Evolutionary conservation across 2,888 invertebrate species (phyloP).

Genomic region (Lasioglossum lativentre): DNA sequence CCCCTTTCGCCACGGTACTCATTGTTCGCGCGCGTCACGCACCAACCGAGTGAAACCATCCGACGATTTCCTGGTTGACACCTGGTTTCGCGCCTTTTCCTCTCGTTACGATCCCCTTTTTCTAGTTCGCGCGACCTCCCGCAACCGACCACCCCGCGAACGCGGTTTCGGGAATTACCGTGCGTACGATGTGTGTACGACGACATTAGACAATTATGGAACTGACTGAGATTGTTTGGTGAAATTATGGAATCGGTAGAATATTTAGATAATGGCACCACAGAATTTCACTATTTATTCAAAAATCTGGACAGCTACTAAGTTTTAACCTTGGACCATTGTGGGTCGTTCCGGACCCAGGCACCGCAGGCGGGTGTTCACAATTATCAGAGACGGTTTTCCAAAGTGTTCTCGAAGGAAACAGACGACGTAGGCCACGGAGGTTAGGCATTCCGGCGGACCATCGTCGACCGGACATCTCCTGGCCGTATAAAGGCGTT

Average conservation of each 20-base stretch:
- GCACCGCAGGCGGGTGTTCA: background rate
- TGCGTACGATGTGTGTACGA: too few species aligned
- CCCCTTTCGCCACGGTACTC: slow-evolving; percentile 71
- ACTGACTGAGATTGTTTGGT: background rate
- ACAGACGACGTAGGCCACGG: background rate
- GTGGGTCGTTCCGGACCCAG: background rate
- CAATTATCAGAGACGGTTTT: background rate
- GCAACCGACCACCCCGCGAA: background rate
- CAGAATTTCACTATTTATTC: too few species aligned
- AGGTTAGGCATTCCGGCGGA: slow-evolving; percentile 11
- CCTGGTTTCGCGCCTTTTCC: slow-evolving; percentile 75
- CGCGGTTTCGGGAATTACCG: slow-evolving; percentile 7
- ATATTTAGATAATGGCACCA: background rate
- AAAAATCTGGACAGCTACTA: too few species aligned
- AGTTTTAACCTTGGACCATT: background rate
- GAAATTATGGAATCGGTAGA: background rate
- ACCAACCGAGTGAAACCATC: slow-evolving; percentile 78
- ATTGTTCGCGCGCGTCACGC: slow-evolving; percentile 82
- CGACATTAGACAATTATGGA: too few species aligned
- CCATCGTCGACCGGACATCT: slow-evolving; percentile 66
- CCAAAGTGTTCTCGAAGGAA: background rate
- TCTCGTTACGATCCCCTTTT: background rate
- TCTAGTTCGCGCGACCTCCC: background rate
- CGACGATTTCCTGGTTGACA: slow-evolving; percentile 80
- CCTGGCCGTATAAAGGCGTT: slow-evolving; percentile 64